These are phyloP conservation scores for Lytechinus pictus DNA, from an alignment of 35 echinoderm and acorn worm species.

Conservation along the genomic window DNA sequence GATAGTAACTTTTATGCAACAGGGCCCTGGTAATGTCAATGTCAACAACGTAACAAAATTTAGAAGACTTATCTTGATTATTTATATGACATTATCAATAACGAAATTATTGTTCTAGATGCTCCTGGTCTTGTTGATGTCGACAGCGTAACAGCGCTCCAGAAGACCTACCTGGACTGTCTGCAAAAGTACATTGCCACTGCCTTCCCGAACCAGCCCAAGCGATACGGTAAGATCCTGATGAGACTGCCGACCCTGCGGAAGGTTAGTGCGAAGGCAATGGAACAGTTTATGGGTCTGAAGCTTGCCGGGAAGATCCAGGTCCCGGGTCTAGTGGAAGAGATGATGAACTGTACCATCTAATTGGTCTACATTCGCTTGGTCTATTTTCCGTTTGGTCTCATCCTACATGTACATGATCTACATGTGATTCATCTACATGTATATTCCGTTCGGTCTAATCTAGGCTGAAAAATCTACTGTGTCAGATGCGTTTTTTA, in stretches of 20 bases:
- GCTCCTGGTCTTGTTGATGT: constrained; percentile 67
- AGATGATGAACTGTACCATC: constrained; percentile 66
- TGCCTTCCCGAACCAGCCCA: constrained; percentile 17
- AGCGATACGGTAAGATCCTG: constrained; percentile 74
- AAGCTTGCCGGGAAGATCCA: constrained; percentile 65
- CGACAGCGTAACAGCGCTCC: constrained; percentile 44
- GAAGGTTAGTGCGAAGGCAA: constrained; percentile 68
- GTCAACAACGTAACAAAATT: too few species aligned
- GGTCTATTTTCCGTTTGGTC: too few species aligned
- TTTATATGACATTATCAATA: too few species aligned
- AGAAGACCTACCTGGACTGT: constrained; percentile 70
- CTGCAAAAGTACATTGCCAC: constrained; percentile 56
- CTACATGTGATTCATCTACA: too few species aligned
- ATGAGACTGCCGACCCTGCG: constrained; percentile 65
- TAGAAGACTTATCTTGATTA: too few species aligned
- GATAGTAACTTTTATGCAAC: too few species aligned
- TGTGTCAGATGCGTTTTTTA: too few species aligned
- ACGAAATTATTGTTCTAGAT: constrained; percentile 49
- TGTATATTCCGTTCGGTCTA: too few species aligned
- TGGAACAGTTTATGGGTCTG: constrained; percentile 73
- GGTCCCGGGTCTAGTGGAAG: constrained; percentile 54
- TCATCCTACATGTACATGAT: too few species aligned
- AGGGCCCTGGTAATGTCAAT: too few species aligned
- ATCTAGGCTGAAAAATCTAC: too few species aligned
- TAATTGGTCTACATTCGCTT: not conserved